Evolutionary conservation across 2,888 invertebrate species (phyloP).

Genomic region (Margaritifera margaritifera): DNA sequence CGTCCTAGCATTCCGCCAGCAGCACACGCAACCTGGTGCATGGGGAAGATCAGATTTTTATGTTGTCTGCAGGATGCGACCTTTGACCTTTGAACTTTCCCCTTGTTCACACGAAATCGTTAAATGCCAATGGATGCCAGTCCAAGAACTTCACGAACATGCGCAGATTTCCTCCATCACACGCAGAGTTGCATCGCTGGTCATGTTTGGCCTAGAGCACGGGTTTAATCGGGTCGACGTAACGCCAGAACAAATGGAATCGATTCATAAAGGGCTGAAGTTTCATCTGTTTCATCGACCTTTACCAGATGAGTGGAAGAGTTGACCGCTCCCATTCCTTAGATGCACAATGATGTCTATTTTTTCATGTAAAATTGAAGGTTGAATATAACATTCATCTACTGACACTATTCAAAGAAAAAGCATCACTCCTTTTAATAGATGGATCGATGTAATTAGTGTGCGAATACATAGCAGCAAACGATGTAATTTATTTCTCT

Average conservation of each 20-base stretch:
- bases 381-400: too few relatives aligned
- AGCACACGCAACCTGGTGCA: constrained; percentile 66
- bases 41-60: constrained; percentile 70
- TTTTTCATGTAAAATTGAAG: too few relatives aligned
- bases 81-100: constrained; percentile 59
- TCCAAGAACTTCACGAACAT: constrained; percentile 47
- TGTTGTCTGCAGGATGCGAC: constrained; percentile 65
- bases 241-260: constrained; percentile 50
- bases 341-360: too few relatives aligned
- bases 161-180: constrained; percentile 54
- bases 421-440: too few relatives aligned
- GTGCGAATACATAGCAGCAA: too few relatives aligned
- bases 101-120: constrained; percentile 63
- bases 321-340: too few relatives aligned
- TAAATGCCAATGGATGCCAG: constrained; percentile 64
- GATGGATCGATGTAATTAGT: too few relatives aligned
- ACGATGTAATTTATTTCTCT: too few relatives aligned
- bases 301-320: constrained; percentile 8
- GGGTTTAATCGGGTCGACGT: constrained; percentile 64
- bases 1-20: constrained; percentile 66
- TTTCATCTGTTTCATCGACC: constrained; percentile 54
- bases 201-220: constrained; percentile 51
- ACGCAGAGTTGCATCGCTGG: constrained; percentile 43
- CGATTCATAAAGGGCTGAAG: constrained; percentile 60
- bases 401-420: too few relatives aligned